Evolutionary conservation across 2,113 vertebrate species (phyloP), one percentile per base, ranked within the genome.

Genomic region (Candoia aspera): DNA sequence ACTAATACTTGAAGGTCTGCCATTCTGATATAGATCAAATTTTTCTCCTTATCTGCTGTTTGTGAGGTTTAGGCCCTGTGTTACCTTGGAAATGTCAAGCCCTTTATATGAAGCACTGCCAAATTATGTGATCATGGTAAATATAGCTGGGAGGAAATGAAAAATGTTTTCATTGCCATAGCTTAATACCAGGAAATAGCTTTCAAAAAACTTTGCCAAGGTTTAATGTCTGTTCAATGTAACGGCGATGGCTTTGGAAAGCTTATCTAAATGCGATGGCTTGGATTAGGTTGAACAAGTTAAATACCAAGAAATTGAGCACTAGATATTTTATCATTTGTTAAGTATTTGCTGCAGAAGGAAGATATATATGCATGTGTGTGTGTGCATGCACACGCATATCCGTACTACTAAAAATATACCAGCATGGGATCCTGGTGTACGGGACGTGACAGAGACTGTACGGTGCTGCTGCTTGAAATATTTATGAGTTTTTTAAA

Each of bases 161-260:
- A 92, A 95, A 92, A 88, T 84, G 54, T 59, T 68, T 64, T 87
- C 46, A n/a, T 54, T 87, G 79, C 84, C 91, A 88, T 0, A 37
- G 55, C 60, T 58, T 83, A n/a, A 94, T 58, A 94, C 62, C 94
- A 92, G 95, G 96, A 97, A 97, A 92, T 84, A 26, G 62, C n/a
- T 62, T 95, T 96, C 83, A 0, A 92, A 93, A 95, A 59, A 89
- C 37, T 64, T 94, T 87, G 94, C 0, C 1, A 53, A 42, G 49
- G 26, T 59, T 42, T 93, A 93, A 91, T 93, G 93, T 87, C 17
- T 10, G 6, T 79, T 91, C 73, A 58, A 92, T 95, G 92, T 73
- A 85, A 95, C 92, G 91, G 54, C 85, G 0, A 53, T n/a, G 46
- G 37, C 46, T 29, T 11, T 12, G 13, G 8, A 54, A 85, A 24